These are phyloP conservation scores for Baccha elongata DNA, from an alignment of 2,888 invertebrate species.

Conservation along the genomic window DNA sequence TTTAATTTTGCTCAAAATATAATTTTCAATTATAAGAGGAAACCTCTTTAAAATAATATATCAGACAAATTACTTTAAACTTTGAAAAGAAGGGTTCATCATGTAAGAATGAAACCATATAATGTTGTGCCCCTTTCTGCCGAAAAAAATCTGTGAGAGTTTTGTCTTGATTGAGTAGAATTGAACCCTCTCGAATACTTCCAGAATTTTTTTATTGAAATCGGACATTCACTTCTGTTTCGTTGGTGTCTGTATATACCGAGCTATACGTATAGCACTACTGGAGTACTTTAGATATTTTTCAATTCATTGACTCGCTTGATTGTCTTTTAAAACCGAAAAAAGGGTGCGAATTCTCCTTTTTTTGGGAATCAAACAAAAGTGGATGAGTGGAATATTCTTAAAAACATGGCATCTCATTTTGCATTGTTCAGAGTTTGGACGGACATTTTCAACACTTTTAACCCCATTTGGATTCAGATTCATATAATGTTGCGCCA, in stretches of 20 bases:
- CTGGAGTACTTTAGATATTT: conserved; percentile 64
- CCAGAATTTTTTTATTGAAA: conserved; percentile 65
- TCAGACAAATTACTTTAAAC: no score
- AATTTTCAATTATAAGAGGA: no score
- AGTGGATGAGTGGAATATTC: conserved; percentile 15
- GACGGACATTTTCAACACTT: conserved; percentile 62
- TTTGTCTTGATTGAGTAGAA: no score
- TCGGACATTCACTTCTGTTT: conserved; percentile 64
- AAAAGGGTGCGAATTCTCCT: conserved; percentile 66
- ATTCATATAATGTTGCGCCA: conserved; percentile 35
- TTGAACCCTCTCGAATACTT: conserved; percentile 50
- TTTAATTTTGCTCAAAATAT: no score
- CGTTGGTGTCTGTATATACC: background rate
- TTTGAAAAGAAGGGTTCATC: no score
- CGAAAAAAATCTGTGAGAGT: no score
- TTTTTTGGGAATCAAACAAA: conserved; percentile 25
- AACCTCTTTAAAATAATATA: no score
- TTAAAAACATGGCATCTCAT: conserved; percentile 60
- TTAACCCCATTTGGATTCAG: conserved; percentile 40
- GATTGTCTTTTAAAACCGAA: conserved; percentile 63
- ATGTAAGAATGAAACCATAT: no score
- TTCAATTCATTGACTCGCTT: conserved; percentile 71
- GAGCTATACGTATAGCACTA: background rate
- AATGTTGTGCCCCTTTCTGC: no score
- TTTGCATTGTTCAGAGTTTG: conserved; percentile 40